These are phyloP conservation scores for Enoplosus armatus DNA, from an alignment of 2,797 vertebrate genomes.

Conservation along the genomic window DNA sequence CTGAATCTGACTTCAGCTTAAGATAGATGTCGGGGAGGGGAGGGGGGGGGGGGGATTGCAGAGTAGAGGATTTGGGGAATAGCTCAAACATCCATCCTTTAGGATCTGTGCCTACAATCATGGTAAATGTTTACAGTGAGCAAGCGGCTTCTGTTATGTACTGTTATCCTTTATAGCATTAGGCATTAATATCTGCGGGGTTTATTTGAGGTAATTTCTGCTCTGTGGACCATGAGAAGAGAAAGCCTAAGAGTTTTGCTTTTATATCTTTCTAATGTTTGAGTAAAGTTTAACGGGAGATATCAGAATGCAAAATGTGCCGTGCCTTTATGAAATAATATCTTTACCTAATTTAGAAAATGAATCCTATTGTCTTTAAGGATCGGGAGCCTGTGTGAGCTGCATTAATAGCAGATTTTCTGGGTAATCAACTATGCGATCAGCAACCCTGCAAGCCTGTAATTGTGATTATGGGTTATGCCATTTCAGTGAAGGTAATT, in stretches of 20 bases:
- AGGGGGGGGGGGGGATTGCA: constrained; percentile 55
- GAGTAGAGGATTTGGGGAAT: constrained; percentile 58
- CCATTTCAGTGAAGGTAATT: constrained; percentile 68
- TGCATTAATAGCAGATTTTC: constrained; percentile 28
- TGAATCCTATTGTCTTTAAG: constrained; percentile 10
- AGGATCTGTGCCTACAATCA: constrained; percentile 40
- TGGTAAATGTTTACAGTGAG: constrained; percentile 56
- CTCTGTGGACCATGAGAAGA: constrained; percentile 21
- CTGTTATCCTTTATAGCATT: constrained; percentile 34
- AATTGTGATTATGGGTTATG: constrained; percentile 69
- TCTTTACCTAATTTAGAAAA: constrained; percentile 26
- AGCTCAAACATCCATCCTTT: constrained; percentile 59
- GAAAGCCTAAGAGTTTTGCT: constrained; percentile 4
- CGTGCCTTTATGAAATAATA: background rate
- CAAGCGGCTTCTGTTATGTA: constrained; percentile 1
- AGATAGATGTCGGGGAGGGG: constrained; percentile 59
- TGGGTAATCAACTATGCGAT: constrained; percentile 52
- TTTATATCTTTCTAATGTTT: constrained; percentile 10
- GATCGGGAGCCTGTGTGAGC: constrained; percentile 8
- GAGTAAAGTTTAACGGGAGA: constrained; percentile 6
- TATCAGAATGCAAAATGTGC: background rate
- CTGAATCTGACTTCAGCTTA: constrained; percentile 57
- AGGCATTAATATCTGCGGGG: constrained; percentile 37
- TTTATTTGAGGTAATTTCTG: constrained; percentile 39
- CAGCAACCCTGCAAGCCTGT: constrained; percentile 50